Base-by-base conservation (phyloP, 1,140 invertebrate species). In the Sycobia sp. region DNA sequence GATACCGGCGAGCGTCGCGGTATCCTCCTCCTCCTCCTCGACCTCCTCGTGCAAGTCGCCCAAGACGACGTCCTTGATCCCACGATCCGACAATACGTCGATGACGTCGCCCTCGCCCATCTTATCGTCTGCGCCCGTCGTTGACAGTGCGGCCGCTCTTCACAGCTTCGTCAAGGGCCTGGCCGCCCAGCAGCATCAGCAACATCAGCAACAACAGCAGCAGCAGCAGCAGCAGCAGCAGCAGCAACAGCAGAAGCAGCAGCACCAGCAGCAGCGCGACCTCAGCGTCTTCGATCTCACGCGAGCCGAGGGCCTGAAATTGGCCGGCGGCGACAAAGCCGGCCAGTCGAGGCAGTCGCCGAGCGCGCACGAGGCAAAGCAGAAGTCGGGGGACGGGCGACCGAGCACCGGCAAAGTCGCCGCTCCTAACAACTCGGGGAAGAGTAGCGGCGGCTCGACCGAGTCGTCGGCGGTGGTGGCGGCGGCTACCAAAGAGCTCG, bases 1-100 rank as follows among this genome's bases (percentile, higher is more conserved):
- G 60, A 78, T 82, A 65, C 80, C 79, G 4, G 73, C 77, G 0
- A 79, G 72, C 22, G 71, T 14, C 76, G 76, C 22, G 75, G n/a
- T 4, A 13, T 14, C 61, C 29, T 16, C 41, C n/a, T 18, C 41
- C 41, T 2, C 41, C n/a, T 43, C 36, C 22, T 54, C 51, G 9
- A 13, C 41, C 10, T 36, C 41, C 18, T 43, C 36, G 20, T 75
- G 76, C 4, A 80, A 79, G 18, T 80, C 77, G 7, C 73, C 76
- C 23, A 79, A 76, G 55, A 67, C 74, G 0, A 71, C 67, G 1
- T n/a, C 51, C 4, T 20, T 3, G 22, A 8, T 53, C 29, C 8
- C 41, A 2, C 20, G n/a, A 14, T 5, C 41, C n/a, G 14, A 20
- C 22, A 39, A 34, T 7, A 7, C 41, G 3, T 47, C 55, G 14